A percentile compares a stretch with the other conserved stretches of the same genome.
Conservation (phyloP, 1,140 invertebrate genomes). For the Rhagoletis pomonella region DNA sequence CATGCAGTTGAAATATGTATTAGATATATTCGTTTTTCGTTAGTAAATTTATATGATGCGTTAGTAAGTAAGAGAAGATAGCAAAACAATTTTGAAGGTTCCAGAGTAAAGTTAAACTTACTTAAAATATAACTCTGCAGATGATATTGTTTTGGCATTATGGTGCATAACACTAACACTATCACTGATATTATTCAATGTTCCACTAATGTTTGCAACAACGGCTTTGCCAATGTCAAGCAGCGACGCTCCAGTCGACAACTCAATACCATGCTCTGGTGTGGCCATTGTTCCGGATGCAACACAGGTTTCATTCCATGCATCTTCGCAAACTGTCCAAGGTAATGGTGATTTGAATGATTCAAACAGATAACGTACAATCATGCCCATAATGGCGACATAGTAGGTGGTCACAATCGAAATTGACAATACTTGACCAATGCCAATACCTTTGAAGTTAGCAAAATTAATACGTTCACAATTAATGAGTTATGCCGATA, state of each 20-base stretch:
- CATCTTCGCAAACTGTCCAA: conserved; percentile 80
- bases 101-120: conserved; percentile 62
- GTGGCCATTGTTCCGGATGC: conserved; percentile 63
- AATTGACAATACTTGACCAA: conserved; percentile 83
- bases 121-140: conserved; percentile 73
- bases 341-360: conserved; percentile 80
- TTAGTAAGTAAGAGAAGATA: background rate
- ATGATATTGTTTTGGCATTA: conserved; percentile 62
- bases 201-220: background rate
- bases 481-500: background rate
- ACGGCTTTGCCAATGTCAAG: background rate
- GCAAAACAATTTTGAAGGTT: background rate
- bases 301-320: conserved; percentile 77
- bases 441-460: conserved; percentile 80
- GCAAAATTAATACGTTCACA: conserved; percentile 5
- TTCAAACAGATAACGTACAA: conserved; percentile 80
- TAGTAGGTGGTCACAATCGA: conserved; percentile 84
- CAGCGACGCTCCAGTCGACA: background rate
- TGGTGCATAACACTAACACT: background rate
- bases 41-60: background rate
- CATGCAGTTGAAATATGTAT: no score
- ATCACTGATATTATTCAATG: no score
- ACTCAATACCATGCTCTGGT: conserved; percentile 52
- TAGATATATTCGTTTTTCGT: no score
- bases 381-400: conserved; percentile 83